A percentile compares a stretch with the other conserved stretches of the same genome.
These are phyloP conservation scores for Orchesella cincta DNA, from an alignment of 1,140 invertebrate genomes.

Conservation along the genomic window DNA sequence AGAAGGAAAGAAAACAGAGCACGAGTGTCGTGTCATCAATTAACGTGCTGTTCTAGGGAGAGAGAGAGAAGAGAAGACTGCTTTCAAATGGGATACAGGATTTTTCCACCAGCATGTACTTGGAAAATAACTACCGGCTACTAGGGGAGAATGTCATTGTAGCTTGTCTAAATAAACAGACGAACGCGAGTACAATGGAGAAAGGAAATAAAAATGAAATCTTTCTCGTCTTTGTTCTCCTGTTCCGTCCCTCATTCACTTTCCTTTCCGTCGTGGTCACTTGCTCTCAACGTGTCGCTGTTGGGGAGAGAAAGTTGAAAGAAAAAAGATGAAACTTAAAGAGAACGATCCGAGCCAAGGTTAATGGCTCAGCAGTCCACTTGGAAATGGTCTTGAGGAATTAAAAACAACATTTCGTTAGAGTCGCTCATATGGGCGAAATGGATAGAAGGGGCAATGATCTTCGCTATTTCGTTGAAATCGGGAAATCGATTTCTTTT, in stretches of 20 bases:
- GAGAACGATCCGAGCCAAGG: neutral
- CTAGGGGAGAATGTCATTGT: neutral
- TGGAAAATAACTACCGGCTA: neutral
- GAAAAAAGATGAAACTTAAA: neutral
- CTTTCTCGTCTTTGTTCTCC: neutral
- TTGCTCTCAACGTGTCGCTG: neutral
- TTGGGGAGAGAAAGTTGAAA: neutral
- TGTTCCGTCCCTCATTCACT: neutral
- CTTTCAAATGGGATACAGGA: too few relatives aligned
- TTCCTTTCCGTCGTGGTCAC: slow-evolving; percentile 14
- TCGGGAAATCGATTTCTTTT: slow-evolving; percentile 21
- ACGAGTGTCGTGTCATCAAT: slow-evolving; percentile 1
- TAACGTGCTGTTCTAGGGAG: neutral
- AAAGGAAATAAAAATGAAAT: neutral
- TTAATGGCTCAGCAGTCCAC: neutral
- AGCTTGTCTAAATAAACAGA: too few relatives aligned
- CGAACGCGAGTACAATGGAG: too few relatives aligned
- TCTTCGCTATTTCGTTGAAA: slow-evolving; percentile 11
- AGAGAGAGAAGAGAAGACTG: neutral
- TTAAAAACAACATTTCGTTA: neutral
- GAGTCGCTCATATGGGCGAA: neutral
- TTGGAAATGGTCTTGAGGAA: neutral
- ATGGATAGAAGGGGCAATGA: neutral
- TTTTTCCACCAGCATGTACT: too few relatives aligned
- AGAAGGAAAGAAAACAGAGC: neutral